Evolutionary conservation across 1,140 invertebrate genomes (phyloP), one percentile per base, ranked within the genome.

Genomic region (Listronotus oregonensis): DNA sequence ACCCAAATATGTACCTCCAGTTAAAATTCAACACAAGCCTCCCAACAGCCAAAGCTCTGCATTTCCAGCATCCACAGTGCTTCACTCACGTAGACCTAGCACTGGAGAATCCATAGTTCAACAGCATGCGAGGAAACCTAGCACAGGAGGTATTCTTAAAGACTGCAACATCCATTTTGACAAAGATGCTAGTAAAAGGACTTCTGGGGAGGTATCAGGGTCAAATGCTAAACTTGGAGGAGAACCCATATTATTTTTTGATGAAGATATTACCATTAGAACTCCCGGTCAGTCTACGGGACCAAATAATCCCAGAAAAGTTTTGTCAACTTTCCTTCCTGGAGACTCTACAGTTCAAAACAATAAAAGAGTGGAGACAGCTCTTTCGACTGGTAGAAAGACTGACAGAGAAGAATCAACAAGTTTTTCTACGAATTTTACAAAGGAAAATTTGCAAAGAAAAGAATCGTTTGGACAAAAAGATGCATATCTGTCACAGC

Each of bases 1-100:
- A 65, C 78, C 78, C 3, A 76, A 75, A 63, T 75, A 70, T 57
- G 73, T 79, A 9, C 78, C 78, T 51, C 78, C 77, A 12, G 74
- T 78, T 12, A 75, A 73, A 60, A 55, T 74, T 43, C 68, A 65
- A 31, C 69, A 54, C 40, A 63, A 43, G 42, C 52, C 31, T 14
- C 12, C 49, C 5, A 42, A 59, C 27, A 59, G 46, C 17, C 56
- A 46, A 6, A 21, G 37, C 11, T 17, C 61, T 15, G 18, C 46
- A 21, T n/a, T 7, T n/a, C 21, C 27, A 12, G 32, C 37, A 31
- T 18, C 42, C 7, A 31, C 14, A 39, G 40, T 15, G 10, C 39
- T 40, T 21, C 44, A 34, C 49, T 15, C 27, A 17, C 59, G 58
- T 10, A 39, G 37, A 11, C 43, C 27, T 21, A 67, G 37, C 37